Base-by-base conservation (phyloP, 2,888 invertebrate genomes). In the Melanostoma mellinum region DNA sequence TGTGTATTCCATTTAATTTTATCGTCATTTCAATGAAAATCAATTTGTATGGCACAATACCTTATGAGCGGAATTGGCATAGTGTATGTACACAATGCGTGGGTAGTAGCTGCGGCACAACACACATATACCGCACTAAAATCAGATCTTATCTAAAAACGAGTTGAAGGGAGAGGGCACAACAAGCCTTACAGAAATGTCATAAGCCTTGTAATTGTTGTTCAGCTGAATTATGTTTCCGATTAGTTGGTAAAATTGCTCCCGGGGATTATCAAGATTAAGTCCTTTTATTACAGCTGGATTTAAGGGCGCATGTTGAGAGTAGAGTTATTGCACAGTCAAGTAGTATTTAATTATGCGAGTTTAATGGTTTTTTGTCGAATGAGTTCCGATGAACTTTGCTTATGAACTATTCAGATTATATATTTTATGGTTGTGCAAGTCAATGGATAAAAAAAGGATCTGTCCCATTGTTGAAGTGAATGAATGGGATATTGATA, bases 11-110 rank as follows among this genome's bases (percentile, higher is more conserved):
- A 78, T 84, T 84, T 67, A 65, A 84, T 71, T 84, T 79, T 78
- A 84, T 84, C 74, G 78, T 79, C 79, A 74, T 20, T 79, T 84
- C 78, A 84, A 84, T 84, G 74, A 75, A 79, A 84, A 84, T 75
- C 79, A 78, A 84, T 84, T 84, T 78, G 65, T 63, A 9, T 38
- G 63, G 10, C 48, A 38, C 74, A 71, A 74, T 84, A 69, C 78
- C 78, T 84, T 79, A 84, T 78, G 48, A 35, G 48, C 35, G 35
- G 74, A 78, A 84, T 84, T 84, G 78, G 78, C 68, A 71, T 78
- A 78, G 69, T 82, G 60, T 82, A 72, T 75, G 63, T 71, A 60
- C 60, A 74, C 63, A 50, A 38, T 50, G 35, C 74, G 60, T n/a
- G 46, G 42, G 4, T 48, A 10, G 48, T 52, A 10, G 4, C 1